These are phyloP conservation scores for Drosophila borealis DNA, from an alignment of 2,888 invertebrate species.

Conservation along the genomic window DNA sequence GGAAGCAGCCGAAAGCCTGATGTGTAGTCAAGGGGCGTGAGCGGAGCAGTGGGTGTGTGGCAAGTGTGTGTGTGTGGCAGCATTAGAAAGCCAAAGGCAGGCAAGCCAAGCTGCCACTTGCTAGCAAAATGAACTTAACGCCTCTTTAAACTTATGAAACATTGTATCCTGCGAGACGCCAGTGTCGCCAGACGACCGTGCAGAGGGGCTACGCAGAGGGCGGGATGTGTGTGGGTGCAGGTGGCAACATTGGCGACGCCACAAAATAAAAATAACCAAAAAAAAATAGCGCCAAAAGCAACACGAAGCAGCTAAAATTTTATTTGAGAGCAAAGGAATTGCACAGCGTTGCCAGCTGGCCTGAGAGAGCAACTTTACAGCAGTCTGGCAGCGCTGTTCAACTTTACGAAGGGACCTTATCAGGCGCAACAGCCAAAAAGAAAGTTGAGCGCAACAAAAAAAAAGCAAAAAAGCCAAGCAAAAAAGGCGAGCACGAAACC, in stretches of 20 bases:
- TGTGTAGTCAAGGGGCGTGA: not conserved
- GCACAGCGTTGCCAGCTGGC: conserved; percentile 38
- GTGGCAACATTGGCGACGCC: conserved; percentile 14
- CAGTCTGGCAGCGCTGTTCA: conserved; percentile 40
- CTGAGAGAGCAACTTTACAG: not conserved
- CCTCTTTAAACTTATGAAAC: conserved; percentile 75
- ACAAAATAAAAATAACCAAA: not conserved
- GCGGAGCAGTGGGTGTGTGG: not conserved
- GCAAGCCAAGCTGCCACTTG: conserved; percentile 13
- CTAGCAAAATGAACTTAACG: conserved; percentile 74
- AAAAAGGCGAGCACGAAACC: conserved; percentile 64
- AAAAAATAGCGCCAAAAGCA: not conserved
- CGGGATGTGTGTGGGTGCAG: not conserved
- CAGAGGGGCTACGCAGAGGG: not conserved
- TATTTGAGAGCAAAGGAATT: not conserved
- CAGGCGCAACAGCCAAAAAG: conserved; percentile 58
- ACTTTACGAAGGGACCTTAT: conserved; percentile 51
- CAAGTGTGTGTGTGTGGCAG: conserved; percentile 8
- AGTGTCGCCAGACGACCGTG: conserved; percentile 21
- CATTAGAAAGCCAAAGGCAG: conserved; percentile 28
- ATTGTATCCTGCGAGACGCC: conserved; percentile 57
- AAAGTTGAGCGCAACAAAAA: conserved; percentile 41
- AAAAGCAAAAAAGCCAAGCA: conserved; percentile 34
- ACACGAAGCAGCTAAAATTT: conserved; percentile 3
- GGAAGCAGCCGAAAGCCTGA: conserved; percentile 11